Evolutionary conservation across 2,113 vertebrate species (phyloP), one percentile per base, ranked within the genome.

Genomic region (Rhabdomys dilectus): DNA sequence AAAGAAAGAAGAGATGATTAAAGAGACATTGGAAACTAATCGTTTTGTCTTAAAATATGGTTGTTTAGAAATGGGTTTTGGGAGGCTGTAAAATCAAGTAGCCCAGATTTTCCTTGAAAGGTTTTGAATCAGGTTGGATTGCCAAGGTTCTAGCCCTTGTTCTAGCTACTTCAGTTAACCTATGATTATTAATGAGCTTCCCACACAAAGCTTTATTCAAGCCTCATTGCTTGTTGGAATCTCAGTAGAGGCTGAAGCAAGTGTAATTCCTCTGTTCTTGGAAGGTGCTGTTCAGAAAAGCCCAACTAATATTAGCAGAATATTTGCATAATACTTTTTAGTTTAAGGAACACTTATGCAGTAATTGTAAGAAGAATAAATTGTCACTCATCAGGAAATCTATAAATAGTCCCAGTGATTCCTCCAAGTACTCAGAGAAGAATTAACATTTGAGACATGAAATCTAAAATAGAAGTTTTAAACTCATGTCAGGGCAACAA

Each of bases 301-400:
- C 17, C 81, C 76, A 75, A 34, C 90, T 96, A 95, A 91, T 75
- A 96, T 96, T 73, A 95, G 58, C 34, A 95, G 64, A 39, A 75
- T 68, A 97, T 95, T 97, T 96, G 64, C 94, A 95, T 96, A 95
- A 81, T 29, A 95, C 31, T 91, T 94, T 60, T 87, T 56, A 92
- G 75, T 96, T 97, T 97, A 92, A 42, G 91, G 86, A 92, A 96
- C 45, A 88, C 62, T 93, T 88, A 58, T 5, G 78, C 16, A 51
- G 86, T 95, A 96, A 97, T 95, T 97, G 93, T 78, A 68, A 94
- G 76, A 95, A 96, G 64, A 97, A 95, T 86, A 36, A 95, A 96
- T 91, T 78, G 24, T 56, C 58, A 86, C 76, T 91, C 92, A 87
- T 91, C 85, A 66, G n/a, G 72, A 93, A 96, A 96, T 31, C 81